A percentile compares a stretch with the other conserved stretches of the same genome.
These are phyloP conservation scores for Proteles cristata DNA, from an alignment of 2,113 vertebrate genomes.

Conservation along the genomic window DNA sequence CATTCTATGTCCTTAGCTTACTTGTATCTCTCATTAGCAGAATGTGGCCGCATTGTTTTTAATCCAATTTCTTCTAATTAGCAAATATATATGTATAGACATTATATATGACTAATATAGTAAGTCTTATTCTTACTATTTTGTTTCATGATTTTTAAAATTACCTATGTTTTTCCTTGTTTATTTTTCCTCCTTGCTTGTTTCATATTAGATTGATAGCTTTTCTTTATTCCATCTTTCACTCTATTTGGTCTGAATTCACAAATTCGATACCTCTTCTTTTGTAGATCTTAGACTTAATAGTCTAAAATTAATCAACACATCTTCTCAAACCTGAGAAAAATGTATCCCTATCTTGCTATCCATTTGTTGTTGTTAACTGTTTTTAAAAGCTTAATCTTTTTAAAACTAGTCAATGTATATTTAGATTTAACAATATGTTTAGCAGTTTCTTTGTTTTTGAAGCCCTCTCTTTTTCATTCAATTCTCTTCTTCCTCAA, in stretches of 20 bases:
- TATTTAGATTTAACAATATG: not conserved
- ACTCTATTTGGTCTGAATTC: not conserved
- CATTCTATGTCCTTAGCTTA: not conserved
- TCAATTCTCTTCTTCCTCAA: not conserved
- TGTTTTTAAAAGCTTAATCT: not conserved
- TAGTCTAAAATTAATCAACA: not conserved
- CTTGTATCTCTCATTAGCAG: not conserved
- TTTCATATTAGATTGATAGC: not conserved
- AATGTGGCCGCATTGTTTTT: not conserved
- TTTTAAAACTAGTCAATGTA: not conserved
- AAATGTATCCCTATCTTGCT: not conserved
- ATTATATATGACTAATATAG: not conserved
- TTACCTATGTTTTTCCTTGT: not conserved
- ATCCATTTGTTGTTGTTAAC: not conserved
- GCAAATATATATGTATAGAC: not conserved
- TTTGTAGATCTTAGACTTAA: not conserved
- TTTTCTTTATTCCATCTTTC: not conserved
- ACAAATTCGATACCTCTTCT: not conserved
- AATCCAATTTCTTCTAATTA: not conserved
- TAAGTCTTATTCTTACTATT: not conserved
- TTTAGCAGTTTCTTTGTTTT: not conserved
- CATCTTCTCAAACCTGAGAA: not conserved
- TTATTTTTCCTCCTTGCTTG: not conserved
- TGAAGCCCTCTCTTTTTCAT: not conserved
- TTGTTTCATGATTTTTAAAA: not conserved